Conservation (phyloP, 2,888 invertebrate genomes). For the Stramonita haemastoma region DNA sequence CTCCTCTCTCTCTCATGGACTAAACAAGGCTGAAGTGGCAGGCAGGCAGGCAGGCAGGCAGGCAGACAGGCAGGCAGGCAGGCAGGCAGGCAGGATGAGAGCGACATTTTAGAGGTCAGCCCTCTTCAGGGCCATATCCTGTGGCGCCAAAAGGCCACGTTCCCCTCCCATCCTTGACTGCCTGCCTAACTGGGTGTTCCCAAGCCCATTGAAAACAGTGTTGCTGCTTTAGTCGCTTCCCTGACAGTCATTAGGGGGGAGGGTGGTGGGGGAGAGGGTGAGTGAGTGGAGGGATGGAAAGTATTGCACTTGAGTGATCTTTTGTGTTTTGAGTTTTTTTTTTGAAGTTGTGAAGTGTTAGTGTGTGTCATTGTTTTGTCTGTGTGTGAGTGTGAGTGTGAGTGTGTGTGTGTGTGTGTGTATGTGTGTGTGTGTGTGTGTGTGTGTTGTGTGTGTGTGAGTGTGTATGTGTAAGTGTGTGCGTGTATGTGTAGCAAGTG, state of each 20-base stretch:
- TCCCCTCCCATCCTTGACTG: neutral
- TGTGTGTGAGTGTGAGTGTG: conserved; percentile 7
- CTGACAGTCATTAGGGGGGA: too few relatives aligned
- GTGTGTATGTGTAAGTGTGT: neutral
- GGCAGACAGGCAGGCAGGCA: too few relatives aligned
- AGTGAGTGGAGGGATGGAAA: neutral
- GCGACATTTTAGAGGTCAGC: neutral
- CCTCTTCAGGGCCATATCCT: conserved; percentile 17
- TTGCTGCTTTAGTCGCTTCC: neutral
- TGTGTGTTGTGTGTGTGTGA: neutral
- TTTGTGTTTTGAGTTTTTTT: neutral
- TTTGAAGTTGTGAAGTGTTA: neutral
- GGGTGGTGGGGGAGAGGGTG: neutral
- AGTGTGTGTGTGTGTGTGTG: neutral
- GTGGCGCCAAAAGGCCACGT: conserved; percentile 1
- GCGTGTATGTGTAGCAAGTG: too few relatives aligned
- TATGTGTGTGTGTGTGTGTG: neutral
- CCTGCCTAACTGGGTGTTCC: neutral
- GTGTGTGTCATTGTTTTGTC: neutral
- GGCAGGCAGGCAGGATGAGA: neutral
- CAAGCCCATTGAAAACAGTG: neutral
- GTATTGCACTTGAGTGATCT: neutral
- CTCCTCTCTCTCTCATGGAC: neutral
- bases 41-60: neutral
- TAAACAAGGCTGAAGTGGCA: neutral